Percentiles rank a stretch among this genome's conserved stretches.
These are phyloP conservation scores for Tiliacea citrago DNA, from an alignment of 2,888 invertebrate genomes.

Conservation along the genomic window DNA sequence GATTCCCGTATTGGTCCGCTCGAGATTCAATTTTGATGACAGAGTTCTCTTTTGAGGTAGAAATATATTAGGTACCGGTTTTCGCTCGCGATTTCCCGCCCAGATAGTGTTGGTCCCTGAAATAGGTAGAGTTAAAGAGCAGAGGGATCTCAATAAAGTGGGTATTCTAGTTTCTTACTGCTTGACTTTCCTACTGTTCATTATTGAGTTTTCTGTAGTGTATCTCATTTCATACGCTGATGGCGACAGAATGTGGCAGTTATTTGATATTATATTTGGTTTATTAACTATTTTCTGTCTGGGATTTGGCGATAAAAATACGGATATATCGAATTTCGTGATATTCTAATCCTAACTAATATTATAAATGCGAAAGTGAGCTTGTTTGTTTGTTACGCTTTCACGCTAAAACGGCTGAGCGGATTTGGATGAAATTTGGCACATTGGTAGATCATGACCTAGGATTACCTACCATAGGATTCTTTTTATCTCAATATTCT, in stretches of 20 bases:
- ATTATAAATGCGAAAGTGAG: no score
- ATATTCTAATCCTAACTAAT: not conserved
- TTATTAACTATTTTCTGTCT: slow-evolving; percentile 39
- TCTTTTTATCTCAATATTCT: no score
- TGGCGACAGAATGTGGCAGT: slow-evolving; percentile 40
- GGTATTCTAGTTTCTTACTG: slow-evolving; percentile 50
- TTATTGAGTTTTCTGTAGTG: slow-evolving; percentile 65
- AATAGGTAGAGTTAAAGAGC: not conserved
- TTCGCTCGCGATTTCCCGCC: slow-evolving; percentile 61
- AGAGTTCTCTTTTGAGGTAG: slow-evolving; percentile 69
- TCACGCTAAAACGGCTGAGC: no score
- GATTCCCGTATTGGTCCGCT: slow-evolving; percentile 69
- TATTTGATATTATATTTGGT: slow-evolving; percentile 46
- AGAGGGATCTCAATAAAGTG: slow-evolving; percentile 32
- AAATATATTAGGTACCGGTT: slow-evolving; percentile 66
- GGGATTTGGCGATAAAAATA: not conserved
- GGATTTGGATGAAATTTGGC: no score
- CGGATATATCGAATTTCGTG: not conserved
- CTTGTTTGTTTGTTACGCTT: no score
- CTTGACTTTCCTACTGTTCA: slow-evolving; percentile 55
- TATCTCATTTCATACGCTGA: slow-evolving; percentile 60
- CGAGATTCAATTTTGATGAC: slow-evolving; percentile 70
- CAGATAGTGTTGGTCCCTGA: slow-evolving; percentile 38
- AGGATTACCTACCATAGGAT: no score
- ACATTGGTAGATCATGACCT: no score